Conservation (phyloP, 2,113 vertebrate genomes). For the Menura novaehollandiae region DNA sequence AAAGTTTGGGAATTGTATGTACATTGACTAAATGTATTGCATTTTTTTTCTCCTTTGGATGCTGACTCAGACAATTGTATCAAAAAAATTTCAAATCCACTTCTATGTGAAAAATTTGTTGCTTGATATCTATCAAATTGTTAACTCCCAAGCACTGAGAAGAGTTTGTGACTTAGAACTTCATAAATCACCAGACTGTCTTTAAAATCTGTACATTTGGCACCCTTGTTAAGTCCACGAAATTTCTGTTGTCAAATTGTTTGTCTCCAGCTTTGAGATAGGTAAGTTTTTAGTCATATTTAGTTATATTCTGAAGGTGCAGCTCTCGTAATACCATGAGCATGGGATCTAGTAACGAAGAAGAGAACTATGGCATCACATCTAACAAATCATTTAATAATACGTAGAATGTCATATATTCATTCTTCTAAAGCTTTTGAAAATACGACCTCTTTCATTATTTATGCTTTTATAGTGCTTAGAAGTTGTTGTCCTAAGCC, state of each 20-base stretch:
- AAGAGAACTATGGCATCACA: not conserved
- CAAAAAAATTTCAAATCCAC: not conserved
- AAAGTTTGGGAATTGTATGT: not conserved
- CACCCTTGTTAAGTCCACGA: not conserved
- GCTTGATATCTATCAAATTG: not conserved
- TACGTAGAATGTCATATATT: not conserved
- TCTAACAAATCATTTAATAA: not conserved
- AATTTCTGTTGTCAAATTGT: not conserved
- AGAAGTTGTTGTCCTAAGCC: not conserved
- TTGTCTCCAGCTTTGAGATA: not conserved
- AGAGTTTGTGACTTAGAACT: not conserved
- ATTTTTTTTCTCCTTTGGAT: not conserved
- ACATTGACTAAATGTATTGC: not conserved
- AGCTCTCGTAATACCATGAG: fast-evolving
- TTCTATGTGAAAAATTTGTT: not conserved
- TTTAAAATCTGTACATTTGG: not conserved
- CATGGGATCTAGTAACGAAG: not conserved
- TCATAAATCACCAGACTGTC: not conserved
- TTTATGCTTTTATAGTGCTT: not conserved
- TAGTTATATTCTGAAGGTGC: not conserved
- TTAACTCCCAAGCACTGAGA: not conserved
- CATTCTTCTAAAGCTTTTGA: not conserved
- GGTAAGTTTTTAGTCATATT: not conserved
- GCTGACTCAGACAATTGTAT: not conserved
- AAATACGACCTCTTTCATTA: not conserved